Evolutionary conservation across 2,888 invertebrate genomes (phyloP).

Genomic region (Caenorhabditis plicata): DNA sequence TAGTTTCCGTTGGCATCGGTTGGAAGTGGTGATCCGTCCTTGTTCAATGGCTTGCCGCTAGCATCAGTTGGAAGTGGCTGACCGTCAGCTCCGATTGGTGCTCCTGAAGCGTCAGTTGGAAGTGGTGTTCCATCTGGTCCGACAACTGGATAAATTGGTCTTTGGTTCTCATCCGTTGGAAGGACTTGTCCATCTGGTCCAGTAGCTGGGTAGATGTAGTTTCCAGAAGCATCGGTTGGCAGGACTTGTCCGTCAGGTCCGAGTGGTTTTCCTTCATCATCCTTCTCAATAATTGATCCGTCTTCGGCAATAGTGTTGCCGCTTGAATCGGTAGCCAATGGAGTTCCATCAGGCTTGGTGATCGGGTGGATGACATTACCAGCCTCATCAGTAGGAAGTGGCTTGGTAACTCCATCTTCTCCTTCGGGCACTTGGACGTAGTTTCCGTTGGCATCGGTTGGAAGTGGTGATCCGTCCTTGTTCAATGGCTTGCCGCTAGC

Average conservation of each 20-base stretch:
- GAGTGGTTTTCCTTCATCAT: constrained; percentile 28
- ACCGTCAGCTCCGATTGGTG: constrained; percentile 36
- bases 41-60: constrained; percentile 2
- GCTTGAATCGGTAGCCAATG: constrained; percentile 24
- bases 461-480: constrained; percentile 20
- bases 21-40: constrained; percentile 32
- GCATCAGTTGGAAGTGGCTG: constrained; percentile 39
- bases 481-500: constrained; percentile 21
- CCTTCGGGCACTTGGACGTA: constrained; percentile 5
- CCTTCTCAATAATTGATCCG: constrained; percentile 16
- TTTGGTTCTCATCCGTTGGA: constrained; percentile 8
- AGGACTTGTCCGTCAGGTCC: constrained; percentile 22
- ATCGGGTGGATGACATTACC: constrained; percentile 24
- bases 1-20: constrained; percentile 19
- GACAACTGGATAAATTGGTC: constrained; percentile 28
- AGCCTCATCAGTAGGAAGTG: constrained; percentile 19
- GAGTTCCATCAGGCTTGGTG: constrained; percentile 25
- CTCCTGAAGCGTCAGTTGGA: constrained; percentile 21
- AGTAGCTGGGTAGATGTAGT: constrained; percentile 18
- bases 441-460: constrained; percentile 18
- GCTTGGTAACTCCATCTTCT: constrained; percentile 1
- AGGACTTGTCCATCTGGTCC: constrained; percentile 15
- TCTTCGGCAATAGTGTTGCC: constrained; percentile 27
- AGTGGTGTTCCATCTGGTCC: constrained; percentile 31
- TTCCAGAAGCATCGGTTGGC: constrained; percentile 25